These are phyloP conservation scores for Plagodis dolabraria DNA, from an alignment of 2,888 invertebrate genomes.

Conservation along the genomic window DNA sequence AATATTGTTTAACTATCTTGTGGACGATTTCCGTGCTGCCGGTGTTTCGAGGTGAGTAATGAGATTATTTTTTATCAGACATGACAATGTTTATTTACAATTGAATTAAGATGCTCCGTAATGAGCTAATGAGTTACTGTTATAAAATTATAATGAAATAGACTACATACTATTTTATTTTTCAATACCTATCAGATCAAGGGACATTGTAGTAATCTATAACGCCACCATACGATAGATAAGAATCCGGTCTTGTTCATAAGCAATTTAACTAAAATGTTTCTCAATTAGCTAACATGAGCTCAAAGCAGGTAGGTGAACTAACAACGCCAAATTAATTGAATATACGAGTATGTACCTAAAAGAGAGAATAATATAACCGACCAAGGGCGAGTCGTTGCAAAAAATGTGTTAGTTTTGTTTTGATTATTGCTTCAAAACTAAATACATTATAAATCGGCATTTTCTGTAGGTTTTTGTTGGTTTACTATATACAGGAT, in stretches of 20 bases:
- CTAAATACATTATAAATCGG: too few species aligned
- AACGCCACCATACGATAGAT: too few species aligned
- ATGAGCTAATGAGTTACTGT: slow-evolving; percentile 1
- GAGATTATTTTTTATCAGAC: slow-evolving; percentile 18
- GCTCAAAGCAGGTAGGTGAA: neutral
- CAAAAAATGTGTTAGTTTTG: too few species aligned
- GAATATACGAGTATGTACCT: neutral
- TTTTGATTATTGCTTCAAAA: too few species aligned
- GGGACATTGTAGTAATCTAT: too few species aligned
- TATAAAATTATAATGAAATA: neutral
- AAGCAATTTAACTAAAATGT: neutral
- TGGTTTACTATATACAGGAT: too few species aligned
- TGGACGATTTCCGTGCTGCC: slow-evolving; percentile 38
- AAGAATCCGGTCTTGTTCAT: too few species aligned
- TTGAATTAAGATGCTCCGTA: slow-evolving; percentile 1
- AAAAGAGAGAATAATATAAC: too few species aligned
- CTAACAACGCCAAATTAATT: neutral
- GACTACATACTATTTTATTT: too few species aligned
- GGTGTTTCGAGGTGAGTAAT: slow-evolving; percentile 46
- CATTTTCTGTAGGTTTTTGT: too few species aligned
- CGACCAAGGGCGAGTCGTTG: too few species aligned
- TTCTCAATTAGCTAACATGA: neutral
- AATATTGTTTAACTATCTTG: slow-evolving; percentile 34
- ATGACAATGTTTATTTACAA: slow-evolving; percentile 22
- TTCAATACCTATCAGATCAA: too few species aligned